Percentiles rank a stretch among this genome's conserved stretches.
Evolutionary conservation across 2,113 vertebrate species (phyloP).

Genomic region (Polypterus senegalus): DNA sequence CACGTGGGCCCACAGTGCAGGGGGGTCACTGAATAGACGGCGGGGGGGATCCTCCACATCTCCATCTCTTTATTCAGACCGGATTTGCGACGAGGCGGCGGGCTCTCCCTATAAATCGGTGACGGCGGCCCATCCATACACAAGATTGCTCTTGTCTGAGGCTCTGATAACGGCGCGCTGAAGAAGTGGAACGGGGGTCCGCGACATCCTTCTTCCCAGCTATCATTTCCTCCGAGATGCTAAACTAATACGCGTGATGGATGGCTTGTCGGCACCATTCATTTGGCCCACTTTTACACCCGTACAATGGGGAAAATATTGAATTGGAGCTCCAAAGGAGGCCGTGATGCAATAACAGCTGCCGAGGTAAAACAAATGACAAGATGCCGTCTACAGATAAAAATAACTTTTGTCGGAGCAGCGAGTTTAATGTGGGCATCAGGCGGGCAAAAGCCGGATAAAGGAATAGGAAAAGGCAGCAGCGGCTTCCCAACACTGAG

Average conservation of each 20-base stretch:
- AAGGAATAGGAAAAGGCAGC: too few relatives aligned
- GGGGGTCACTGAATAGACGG: too few relatives aligned
- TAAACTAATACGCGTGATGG: conserved; percentile 42
- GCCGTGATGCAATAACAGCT: conserved; percentile 20
- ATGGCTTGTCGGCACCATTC: conserved; percentile 30
- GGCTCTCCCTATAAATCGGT: too few relatives aligned
- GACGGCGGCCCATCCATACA: too few relatives aligned
- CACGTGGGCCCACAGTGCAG: too few relatives aligned
- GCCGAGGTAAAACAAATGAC: conserved; percentile 16
- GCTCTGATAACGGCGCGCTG: conserved; percentile 18
- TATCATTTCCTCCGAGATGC: conserved; percentile 36
- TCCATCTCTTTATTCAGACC: too few relatives aligned
- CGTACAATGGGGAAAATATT: conserved; percentile 20
- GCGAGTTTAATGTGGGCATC: too few relatives aligned
- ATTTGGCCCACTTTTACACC: conserved; percentile 27
- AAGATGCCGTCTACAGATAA: conserved; percentile 10
- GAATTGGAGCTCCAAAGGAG: conserved; percentile 17
- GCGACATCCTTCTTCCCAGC: conserved; percentile 27
- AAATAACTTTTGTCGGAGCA: not conserved
- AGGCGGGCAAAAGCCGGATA: too few relatives aligned
- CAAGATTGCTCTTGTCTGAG: conserved; percentile 10
- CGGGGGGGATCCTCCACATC: too few relatives aligned
- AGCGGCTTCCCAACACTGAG: too few relatives aligned
- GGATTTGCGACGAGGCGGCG: too few relatives aligned
- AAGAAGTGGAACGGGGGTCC: conserved; percentile 18